Conservation (phyloP, 2,888 invertebrate genomes). For the Rhagophthalmus giganteus region DNA sequence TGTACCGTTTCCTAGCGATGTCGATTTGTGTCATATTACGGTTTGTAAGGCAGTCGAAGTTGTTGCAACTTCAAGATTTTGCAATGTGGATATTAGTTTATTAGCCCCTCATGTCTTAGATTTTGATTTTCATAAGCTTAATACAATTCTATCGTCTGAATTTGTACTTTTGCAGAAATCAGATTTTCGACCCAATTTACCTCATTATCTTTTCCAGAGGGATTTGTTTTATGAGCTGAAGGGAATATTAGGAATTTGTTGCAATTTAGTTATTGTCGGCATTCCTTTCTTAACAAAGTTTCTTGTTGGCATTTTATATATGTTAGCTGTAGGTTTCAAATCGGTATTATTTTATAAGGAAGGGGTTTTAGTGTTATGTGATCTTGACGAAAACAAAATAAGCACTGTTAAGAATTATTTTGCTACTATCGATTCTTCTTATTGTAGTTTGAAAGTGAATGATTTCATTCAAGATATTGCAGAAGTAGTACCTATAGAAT, state of each 20-base stretch:
- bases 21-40: background rate
- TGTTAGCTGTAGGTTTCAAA: slow-evolving; percentile 42
- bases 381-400: slow-evolving; percentile 4
- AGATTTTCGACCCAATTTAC: slow-evolving; percentile 35
- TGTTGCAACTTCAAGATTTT: slow-evolving; percentile 5
- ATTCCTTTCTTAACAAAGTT: slow-evolving; percentile 49
- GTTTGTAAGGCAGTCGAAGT: slow-evolving; percentile 1
- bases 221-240: slow-evolving; percentile 36
- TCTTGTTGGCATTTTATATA: slow-evolving; percentile 46
- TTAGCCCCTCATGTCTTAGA: background rate
- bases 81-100: background rate
- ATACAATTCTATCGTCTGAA: slow-evolving; percentile 18
- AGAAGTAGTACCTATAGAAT: slow-evolving; percentile 18
- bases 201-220: slow-evolving; percentile 41
- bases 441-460: slow-evolving; percentile 10
- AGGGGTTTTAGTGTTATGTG: slow-evolving; percentile 26
- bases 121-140: background rate
- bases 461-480: slow-evolving; percentile 28
- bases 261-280: slow-evolving; percentile 44
- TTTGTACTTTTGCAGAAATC: slow-evolving; percentile 37
- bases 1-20: background rate
- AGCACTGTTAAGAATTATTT: slow-evolving; percentile 10
- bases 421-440: slow-evolving; percentile 5
- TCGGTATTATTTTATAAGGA: slow-evolving; percentile 38
- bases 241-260: slow-evolving; percentile 19